phyloP scores from a whole-genome alignment of 1,140 invertebrate species.

The Zaprionus capensis region DNA sequence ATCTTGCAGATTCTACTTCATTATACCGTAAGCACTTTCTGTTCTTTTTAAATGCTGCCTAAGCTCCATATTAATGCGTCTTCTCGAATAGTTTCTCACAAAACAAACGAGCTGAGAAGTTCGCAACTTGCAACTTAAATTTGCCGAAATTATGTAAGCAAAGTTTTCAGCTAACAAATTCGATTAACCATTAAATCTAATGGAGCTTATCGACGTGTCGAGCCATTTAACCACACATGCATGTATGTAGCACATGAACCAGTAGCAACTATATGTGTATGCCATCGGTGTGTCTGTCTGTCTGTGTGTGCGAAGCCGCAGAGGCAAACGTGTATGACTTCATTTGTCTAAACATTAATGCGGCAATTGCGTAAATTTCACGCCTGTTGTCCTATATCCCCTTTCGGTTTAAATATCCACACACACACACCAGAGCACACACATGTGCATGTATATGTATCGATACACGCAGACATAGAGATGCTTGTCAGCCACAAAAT shows the following conservation, averaged over 20 bases:
- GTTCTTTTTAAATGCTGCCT: neutral
- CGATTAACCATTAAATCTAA: constrained; percentile 65
- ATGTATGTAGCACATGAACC: constrained; percentile 1
- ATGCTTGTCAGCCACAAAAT: constrained; percentile 68
- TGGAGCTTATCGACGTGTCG: constrained; percentile 61
- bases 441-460: neutral
- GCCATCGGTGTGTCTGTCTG: constrained; percentile 1
- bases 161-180: constrained; percentile 35
- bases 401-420: constrained; percentile 68
- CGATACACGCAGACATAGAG: neutral
- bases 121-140: constrained; percentile 13
- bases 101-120: constrained; percentile 1
- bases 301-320: constrained; percentile 9
- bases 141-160: constrained; percentile 19
- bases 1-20: neutral
- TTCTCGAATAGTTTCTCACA: neutral
- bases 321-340: constrained; percentile 51
- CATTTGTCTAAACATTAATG: constrained; percentile 75
- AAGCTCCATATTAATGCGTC: neutral
- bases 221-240: constrained; percentile 43
- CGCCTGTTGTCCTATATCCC: constrained; percentile 53
- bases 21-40: neutral
- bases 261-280: neutral
- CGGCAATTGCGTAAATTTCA: constrained; percentile 81
- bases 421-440: constrained; percentile 14